Conservation (phyloP, 2,888 invertebrate species). For the Prosapia bicincta region DNA sequence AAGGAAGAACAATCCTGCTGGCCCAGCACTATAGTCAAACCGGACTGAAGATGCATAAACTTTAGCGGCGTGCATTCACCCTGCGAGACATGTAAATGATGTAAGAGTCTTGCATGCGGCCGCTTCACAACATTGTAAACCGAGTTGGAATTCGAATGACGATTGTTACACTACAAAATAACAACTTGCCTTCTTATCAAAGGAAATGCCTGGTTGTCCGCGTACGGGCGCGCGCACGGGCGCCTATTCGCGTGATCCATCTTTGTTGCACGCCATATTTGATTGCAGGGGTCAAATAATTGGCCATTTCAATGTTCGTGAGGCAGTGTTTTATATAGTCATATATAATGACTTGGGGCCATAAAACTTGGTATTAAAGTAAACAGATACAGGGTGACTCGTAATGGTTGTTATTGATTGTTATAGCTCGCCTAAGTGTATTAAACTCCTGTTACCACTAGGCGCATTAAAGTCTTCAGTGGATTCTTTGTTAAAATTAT, state of each 20-base stretch:
- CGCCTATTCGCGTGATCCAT: neutral
- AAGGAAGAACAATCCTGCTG: too few species aligned
- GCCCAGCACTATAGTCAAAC: too few species aligned
- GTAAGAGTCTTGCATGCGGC: too few species aligned
- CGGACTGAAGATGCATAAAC: too few species aligned
- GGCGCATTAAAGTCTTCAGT: too few species aligned
- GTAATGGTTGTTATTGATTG: too few species aligned
- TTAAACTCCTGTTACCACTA: too few species aligned
- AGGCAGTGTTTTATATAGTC: neutral
- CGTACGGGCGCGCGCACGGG: neutral
- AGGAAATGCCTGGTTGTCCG: neutral
- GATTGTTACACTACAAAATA: neutral
- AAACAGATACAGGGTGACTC: neutral
- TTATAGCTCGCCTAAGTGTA: too few species aligned
- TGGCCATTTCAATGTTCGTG: neutral
- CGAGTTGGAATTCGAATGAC: neutral
- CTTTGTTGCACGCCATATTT: neutral
- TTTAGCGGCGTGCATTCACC: too few species aligned
- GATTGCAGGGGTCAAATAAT: neutral
- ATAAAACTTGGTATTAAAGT: neutral
- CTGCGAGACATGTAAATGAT: too few species aligned
- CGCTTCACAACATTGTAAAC: too few species aligned
- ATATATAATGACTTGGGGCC: neutral
- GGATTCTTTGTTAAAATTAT: too few species aligned
- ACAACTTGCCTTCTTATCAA: neutral